These are phyloP conservation scores for Hirtodrosophila cameraria DNA, from an alignment of 2,888 invertebrate species.

Conservation along the genomic window DNA sequence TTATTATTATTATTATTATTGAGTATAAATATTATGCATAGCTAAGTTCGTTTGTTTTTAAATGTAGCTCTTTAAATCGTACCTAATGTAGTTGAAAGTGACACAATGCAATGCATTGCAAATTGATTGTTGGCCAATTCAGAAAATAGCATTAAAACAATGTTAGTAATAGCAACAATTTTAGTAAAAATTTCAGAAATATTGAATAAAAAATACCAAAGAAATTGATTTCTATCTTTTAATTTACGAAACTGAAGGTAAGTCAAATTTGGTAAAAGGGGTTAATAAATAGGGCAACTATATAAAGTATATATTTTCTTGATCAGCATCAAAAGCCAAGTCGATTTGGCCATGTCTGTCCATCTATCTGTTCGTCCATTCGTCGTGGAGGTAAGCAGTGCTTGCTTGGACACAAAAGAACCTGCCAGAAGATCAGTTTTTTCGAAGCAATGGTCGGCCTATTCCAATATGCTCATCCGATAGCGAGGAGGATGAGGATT, in stretches of 20 bases:
- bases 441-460: too few species aligned
- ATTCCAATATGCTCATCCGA: too few species aligned
- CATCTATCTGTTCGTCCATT: too few species aligned
- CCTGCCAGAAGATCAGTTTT: too few species aligned
- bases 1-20: slow-evolving; percentile 52
- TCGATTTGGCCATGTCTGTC: too few species aligned
- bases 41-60: slow-evolving; percentile 55
- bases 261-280: too few species aligned
- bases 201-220: slow-evolving; percentile 79
- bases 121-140: slow-evolving; percentile 53
- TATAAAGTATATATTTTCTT: too few species aligned
- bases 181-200: slow-evolving; percentile 73
- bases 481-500: too few species aligned
- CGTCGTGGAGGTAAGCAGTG: too few species aligned
- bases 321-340: too few species aligned
- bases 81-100: slow-evolving; percentile 54
- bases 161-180: slow-evolving; percentile 68
- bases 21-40: slow-evolving; percentile 42
- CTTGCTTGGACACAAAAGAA: too few species aligned
- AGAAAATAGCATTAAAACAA: slow-evolving; percentile 28
- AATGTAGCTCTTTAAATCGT: slow-evolving; percentile 46
- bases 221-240: slow-evolving; percentile 30
- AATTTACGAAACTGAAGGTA: background rate
- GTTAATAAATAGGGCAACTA: too few species aligned
- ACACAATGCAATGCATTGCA: slow-evolving; percentile 40